Evolutionary conservation across 2,888 invertebrate species (phyloP), one percentile per base, ranked within the genome.

Genomic region (Molorchus minor): DNA sequence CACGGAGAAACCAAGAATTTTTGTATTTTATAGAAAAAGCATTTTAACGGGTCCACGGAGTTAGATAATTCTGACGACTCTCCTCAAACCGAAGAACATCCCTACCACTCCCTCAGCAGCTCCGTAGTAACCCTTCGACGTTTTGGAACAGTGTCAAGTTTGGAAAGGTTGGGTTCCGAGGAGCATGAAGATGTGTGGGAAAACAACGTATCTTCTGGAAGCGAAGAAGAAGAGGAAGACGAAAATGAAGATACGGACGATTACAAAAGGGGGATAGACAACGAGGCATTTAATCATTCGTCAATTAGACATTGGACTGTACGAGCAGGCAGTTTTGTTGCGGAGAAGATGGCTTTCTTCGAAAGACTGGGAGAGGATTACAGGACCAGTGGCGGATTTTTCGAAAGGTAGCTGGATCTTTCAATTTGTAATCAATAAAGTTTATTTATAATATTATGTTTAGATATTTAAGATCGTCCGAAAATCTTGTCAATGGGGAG

Each of bases 271-370:
- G 80, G 80, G 3, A 74, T 79, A 19, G 80, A 80, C 56, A 80
- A 80, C 63, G 76, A 77, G 63, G 79, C 76, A 2, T 81, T 80
- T 58, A 78, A 78, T 68, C 69, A 75, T 58, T 74, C 77, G 0
- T 73, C 78, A 3, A 73, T 79, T 16, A 72, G 74, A 80, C 89
- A 88, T 10, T 93, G 93, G 92, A 91, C 93, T 0, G 88, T 90
- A 4, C 83, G 90, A 60, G 92, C 93, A 3, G 92, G 93, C 1
- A 89, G 87, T 29, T 93, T 88, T 76, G 92, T 93, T 3, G 90
- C 90, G 2, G 92, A 92, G 70, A 93, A 93, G 77, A 92, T 93
- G 86, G 84, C 87, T 1, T 84, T 89, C 58, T 84, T 89, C 64
- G 89, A 89, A 73, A 86, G 86, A 65, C 82, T 88, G 1, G 82